Evolutionary conservation across 2,113 vertebrate genomes (phyloP).

Genomic region (Dolichotis patagonum): DNA sequence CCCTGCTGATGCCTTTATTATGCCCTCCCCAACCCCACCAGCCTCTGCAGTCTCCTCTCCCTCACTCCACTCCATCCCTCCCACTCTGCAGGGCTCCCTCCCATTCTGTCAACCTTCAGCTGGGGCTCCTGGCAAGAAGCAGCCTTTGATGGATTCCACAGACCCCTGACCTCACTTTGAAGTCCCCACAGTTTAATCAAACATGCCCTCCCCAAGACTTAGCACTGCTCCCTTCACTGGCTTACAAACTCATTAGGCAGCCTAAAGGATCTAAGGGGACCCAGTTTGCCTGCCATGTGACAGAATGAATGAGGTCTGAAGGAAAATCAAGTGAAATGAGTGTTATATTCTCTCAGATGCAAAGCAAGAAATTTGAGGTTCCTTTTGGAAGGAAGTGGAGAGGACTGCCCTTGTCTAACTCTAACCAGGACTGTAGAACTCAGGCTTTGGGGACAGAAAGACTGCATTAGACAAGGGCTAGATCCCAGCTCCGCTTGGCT

Average conservation of each 20-base stretch:
- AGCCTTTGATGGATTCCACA: conserved; percentile 57
- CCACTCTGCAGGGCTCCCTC: conserved; percentile 18
- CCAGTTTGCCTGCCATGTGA: conserved; percentile 20
- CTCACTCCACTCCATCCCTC: not conserved
- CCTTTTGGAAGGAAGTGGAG: not conserved
- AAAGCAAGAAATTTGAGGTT: not conserved
- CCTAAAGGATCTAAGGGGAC: not conserved
- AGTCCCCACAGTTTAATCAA: conserved; percentile 54
- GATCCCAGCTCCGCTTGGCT: not conserved
- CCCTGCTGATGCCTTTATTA: not conserved
- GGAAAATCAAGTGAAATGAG: not conserved
- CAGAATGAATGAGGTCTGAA: not conserved
- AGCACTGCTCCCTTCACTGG: conserved; percentile 1
- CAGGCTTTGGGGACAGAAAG: not conserved
- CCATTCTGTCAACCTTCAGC: conserved; percentile 26
- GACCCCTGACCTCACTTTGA: conserved; percentile 67
- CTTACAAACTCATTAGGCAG: conserved; percentile 37
- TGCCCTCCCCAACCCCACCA: not conserved
- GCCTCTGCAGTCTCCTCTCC: not conserved
- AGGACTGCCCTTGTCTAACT: not conserved
- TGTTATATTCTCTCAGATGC: not conserved
- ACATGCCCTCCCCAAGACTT: not conserved
- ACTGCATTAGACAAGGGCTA: not conserved
- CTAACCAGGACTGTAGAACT: not conserved
- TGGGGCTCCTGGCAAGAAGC: conserved; percentile 59